phyloP scores from a whole-genome alignment of 2,888 invertebrate genomes.

The Xanthia icteritia region DNA sequence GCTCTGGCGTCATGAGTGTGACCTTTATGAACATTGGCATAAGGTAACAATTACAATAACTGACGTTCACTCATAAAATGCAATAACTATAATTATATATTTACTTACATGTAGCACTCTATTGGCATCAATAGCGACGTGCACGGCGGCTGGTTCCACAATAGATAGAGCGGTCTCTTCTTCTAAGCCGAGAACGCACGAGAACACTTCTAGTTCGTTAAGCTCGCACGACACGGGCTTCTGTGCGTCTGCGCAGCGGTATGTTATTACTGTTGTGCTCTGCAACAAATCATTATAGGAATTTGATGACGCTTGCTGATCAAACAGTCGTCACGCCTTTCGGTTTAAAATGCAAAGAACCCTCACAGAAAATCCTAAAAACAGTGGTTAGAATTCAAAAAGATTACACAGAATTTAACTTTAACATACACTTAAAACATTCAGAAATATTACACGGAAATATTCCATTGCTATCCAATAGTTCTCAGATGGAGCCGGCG shows the following conservation, averaged over 20 bases:
- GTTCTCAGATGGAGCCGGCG: too few relatives aligned
- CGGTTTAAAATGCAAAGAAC: background rate
- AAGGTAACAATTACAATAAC: background rate
- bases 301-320: background rate
- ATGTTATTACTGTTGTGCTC: constrained; percentile 97
- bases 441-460: too few relatives aligned
- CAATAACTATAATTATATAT: background rate
- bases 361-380: background rate
- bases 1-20: background rate
- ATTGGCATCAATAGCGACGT: constrained; percentile 92
- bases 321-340: background rate
- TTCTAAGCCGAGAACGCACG: constrained; percentile 96
- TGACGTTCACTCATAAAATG: background rate
- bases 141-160: constrained; percentile 97
- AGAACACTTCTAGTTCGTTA: constrained; percentile 97
- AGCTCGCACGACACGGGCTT: constrained; percentile 96
- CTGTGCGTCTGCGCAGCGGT: constrained; percentile 92
- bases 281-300: constrained; percentile 74
- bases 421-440: too few relatives aligned
- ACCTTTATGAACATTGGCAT: background rate
- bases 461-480: too few relatives aligned
- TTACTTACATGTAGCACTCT: constrained; percentile 85
- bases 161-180: constrained; percentile 98
- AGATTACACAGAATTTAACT: too few relatives aligned
- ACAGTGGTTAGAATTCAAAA: too few relatives aligned